Evolutionary conservation across 2,113 vertebrate genomes (phyloP), one percentile per base, ranked within the genome.

Genomic region (Phyllopteryx taeniolatus): DNA sequence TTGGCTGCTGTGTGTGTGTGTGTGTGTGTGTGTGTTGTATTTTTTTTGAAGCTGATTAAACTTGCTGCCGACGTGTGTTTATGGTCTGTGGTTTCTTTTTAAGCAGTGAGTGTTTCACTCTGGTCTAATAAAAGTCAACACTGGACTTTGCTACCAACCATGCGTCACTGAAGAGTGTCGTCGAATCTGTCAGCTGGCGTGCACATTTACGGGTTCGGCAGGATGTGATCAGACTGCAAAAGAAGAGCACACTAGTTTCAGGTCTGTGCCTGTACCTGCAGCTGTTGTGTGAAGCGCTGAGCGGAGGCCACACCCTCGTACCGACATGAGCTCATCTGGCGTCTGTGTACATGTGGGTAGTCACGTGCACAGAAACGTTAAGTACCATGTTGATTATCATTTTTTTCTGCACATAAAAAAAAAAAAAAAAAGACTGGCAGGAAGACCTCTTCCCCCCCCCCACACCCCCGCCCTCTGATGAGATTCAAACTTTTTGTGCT

Each of bases 231-330:
- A 19, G 27, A 8, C 13, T 68, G 72, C 64, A 56, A 54, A 56
- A 1, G 1, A 53, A 66, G 77, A 82, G 80, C 82, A 71, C 39
- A 1, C 19, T 13, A 1, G 35, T 19, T 44, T 17, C 87, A 80
- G 43, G 89, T 73, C 71, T 1, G 9, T 70, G 67, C 86, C 69
- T 79, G 9, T 70, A 68, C 86, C 69, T 79, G 87, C 59, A 67
- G 68, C 13, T 5, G 9, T 8, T 66, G 39, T 72, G 35, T 6
- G 5, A 22, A 1, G 27, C 27, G 27, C 27, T 9, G 63, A 59
- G 68, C 56, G 15, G 33, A 54, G 77, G 44, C 59, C 69, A 74
- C 77, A 53, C 72, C 56, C 53, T 70, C 17, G 70, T 51, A 31
- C 68, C 14, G 17, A 12, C 35, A 49, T 78, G 66, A 76, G 22